A percentile compares a stretch with the other conserved stretches of the same genome.
These are phyloP conservation scores for Spea hammondii DNA, from an alignment of 2,797 vertebrate species.

Conservation along the genomic window DNA sequence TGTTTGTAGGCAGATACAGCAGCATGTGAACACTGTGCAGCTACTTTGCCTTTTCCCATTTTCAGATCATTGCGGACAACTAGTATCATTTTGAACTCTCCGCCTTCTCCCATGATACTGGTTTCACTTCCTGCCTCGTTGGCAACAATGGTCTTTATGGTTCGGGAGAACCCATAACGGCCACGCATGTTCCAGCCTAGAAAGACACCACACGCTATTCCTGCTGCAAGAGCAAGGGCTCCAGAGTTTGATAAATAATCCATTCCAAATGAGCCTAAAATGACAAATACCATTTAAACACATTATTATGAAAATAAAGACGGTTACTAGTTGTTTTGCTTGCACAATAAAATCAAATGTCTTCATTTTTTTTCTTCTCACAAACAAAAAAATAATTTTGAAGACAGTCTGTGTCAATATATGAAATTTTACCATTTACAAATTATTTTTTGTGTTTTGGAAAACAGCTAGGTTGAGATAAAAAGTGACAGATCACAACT, in stretches of 20 bases:
- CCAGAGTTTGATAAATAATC: conserved; percentile 69
- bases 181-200: conserved; percentile 84
- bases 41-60: conserved; percentile 97
- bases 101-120: conserved; percentile 81
- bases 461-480: too few species aligned
- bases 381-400: too few species aligned
- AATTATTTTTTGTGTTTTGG: too few species aligned
- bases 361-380: too few species aligned
- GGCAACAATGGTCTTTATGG: accelerated
- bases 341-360: too few species aligned
- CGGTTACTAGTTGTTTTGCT: too few species aligned
- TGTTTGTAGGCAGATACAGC: conserved; percentile 93
- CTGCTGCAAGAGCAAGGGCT: conserved; percentile 70
- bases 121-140: conserved; percentile 57
- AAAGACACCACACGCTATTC: conserved; percentile 80
- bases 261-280: conserved; percentile 67
- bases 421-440: too few species aligned
- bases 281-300: neutral
- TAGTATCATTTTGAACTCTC: conserved; percentile 93
- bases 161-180: conserved; percentile 55
- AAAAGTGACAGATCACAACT: too few species aligned
- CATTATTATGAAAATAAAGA: too few species aligned
- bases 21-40: conserved; percentile 92
- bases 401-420: too few species aligned
- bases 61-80: conserved; percentile 90